These are phyloP conservation scores for Cephalopholis sonnerati DNA, from an alignment of 2,113 vertebrate species.

Conservation along the genomic window DNA sequence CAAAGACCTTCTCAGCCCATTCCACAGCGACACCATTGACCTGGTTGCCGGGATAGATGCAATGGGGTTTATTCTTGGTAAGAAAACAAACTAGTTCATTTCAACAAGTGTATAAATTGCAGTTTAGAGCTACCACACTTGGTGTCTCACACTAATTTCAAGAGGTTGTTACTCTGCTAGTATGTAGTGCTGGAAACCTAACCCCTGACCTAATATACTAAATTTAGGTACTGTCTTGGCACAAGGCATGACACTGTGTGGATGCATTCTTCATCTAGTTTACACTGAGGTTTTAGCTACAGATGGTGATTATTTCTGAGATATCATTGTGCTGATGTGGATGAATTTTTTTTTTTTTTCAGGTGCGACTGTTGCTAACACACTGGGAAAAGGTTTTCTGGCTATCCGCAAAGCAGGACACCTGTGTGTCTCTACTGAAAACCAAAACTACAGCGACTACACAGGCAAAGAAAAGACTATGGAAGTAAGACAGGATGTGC, in stretches of 20 bases:
- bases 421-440: slow-evolving; percentile 84
- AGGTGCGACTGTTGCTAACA: slow-evolving; percentile 84
- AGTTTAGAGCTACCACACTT: not conserved
- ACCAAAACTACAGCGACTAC: slow-evolving; percentile 87
- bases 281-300: not conserved
- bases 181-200: slow-evolving; percentile 49
- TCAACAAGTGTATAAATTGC: not conserved
- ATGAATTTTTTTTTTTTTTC: not conserved
- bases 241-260: not conserved
- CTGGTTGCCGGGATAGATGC: slow-evolving; percentile 91
- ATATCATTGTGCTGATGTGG: not conserved
- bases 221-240: slow-evolving; percentile 65
- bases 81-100: slow-evolving; percentile 45
- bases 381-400: slow-evolving; percentile 88
- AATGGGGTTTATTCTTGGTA: slow-evolving; percentile 94
- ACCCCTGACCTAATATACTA: slow-evolving; percentile 52
- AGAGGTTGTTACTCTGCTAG: not conserved
- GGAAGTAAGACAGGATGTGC: slow-evolving; percentile 87
- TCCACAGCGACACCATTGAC: slow-evolving; percentile 86
- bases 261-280: not conserved
- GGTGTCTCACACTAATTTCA: slow-evolving; percentile 17
- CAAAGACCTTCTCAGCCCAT: slow-evolving; percentile 87
- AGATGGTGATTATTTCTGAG: not conserved
- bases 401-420: slow-evolving; percentile 90
- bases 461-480: slow-evolving; percentile 84